Evolutionary conservation across 2,888 invertebrate species (phyloP).

Genomic region (Himalopsyche anomala): DNA sequence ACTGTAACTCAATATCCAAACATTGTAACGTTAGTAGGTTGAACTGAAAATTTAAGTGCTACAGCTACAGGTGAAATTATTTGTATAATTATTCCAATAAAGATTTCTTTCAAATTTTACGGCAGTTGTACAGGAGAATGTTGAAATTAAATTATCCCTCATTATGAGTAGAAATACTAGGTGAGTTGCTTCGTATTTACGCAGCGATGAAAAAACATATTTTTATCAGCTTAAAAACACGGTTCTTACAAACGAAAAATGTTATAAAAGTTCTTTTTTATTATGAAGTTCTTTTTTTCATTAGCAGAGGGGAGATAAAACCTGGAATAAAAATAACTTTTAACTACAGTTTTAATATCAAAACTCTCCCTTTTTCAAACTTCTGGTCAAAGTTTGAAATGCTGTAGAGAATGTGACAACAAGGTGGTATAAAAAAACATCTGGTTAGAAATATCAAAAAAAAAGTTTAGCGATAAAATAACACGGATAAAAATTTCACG

Average conservation of each 20-base stretch:
- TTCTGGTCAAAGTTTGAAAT: conserved; percentile 34
- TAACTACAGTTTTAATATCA: conserved; percentile 34
- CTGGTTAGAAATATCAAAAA: conserved; percentile 17
- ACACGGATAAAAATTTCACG: neutral
- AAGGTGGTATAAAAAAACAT: conserved; percentile 33
- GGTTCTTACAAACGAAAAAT: conserved; percentile 6
- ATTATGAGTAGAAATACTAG: neutral
- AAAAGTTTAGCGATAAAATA: conserved; percentile 3
- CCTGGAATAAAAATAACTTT: conserved; percentile 26
- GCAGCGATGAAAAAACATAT: neutral
- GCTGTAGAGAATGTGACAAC: conserved; percentile 34
- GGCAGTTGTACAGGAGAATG: neutral
- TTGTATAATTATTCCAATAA: neutral
- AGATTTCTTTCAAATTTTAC: neutral
- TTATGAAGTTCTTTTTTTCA: conserved; percentile 34
- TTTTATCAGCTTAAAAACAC: conserved; percentile 28
- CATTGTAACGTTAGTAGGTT: no score
- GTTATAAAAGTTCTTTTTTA: neutral
- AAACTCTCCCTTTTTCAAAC: conserved; percentile 10
- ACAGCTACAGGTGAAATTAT: neutral
- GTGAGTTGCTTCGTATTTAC: neutral
- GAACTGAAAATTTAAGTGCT: neutral
- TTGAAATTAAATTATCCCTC: neutral
- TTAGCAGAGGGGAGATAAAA: conserved; percentile 34
- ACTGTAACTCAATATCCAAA: no score